Evolutionary conservation across 2,797 vertebrate genomes (phyloP).

Genomic region (Liasis olivaceus): DNA sequence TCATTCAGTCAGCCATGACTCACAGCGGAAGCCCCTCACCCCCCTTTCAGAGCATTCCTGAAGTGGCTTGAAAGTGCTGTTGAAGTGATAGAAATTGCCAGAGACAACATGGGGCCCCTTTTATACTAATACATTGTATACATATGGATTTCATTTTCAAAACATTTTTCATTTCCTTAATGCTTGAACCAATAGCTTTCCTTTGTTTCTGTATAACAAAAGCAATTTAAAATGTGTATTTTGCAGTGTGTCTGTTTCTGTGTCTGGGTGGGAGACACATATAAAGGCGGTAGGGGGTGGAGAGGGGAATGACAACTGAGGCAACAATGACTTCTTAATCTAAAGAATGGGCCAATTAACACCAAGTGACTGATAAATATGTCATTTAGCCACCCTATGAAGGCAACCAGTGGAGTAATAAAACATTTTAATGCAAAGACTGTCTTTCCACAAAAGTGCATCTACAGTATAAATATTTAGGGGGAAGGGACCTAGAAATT

Average conservation of each 20-base stretch:
- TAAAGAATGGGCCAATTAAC: conserved; percentile 43
- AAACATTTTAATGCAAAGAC: conserved; percentile 59
- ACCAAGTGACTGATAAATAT: conserved; percentile 31
- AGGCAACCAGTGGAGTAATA: conserved; percentile 50
- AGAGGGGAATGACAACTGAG: not conserved
- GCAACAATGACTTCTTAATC: conserved; percentile 22
- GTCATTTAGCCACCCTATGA: conserved; percentile 2
- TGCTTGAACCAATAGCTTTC: not conserved
- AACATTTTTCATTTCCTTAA: not conserved
- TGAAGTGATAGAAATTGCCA: not conserved
- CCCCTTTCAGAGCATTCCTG: not conserved
- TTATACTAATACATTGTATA: not conserved
- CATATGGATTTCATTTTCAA: not conserved
- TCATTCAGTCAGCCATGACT: no score
- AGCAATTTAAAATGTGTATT: not conserved
- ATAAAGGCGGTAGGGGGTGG: not conserved
- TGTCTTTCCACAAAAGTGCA: conserved; percentile 51
- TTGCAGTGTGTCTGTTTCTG: not conserved
- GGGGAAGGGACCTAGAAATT: conserved; percentile 15
- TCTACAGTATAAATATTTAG: conserved; percentile 62
- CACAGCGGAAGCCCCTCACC: not conserved
- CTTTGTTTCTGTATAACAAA: not conserved
- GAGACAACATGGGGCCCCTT: not conserved
- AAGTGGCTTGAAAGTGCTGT: not conserved
- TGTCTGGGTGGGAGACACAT: not conserved